Percentiles rank a stretch among this genome's conserved stretches.
Evolutionary conservation across 2,888 invertebrate genomes (phyloP).

Genomic region (Eupithecia vulgata): DNA sequence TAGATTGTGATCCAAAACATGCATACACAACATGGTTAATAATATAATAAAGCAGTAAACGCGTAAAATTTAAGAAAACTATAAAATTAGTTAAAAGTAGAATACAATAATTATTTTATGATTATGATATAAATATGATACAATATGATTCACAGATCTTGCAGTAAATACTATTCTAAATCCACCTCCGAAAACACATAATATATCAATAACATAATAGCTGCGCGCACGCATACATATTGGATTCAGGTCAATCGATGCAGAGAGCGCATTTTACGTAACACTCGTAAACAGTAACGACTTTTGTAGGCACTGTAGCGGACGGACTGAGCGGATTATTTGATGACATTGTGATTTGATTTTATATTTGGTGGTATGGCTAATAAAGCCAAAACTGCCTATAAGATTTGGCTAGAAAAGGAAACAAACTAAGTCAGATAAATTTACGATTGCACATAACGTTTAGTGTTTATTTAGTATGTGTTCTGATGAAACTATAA

Average conservation of each 20-base stretch:
- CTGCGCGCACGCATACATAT: conserved; percentile 29
- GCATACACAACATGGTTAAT: no score
- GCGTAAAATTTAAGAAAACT: no score
- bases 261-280: conserved; percentile 38
- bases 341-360: background rate
- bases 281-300: conserved; percentile 45
- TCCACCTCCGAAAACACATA: conserved; percentile 1
- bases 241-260: conserved; percentile 41
- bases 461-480: background rate
- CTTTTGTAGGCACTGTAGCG: conserved; percentile 19
- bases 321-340: background rate
- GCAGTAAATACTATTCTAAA: conserved; percentile 13
- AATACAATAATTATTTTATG: no score
- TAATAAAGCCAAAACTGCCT: background rate
- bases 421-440: background rate
- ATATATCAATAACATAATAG: conserved; percentile 29
- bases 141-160: background rate
- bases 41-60: no score
- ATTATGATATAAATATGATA: no score
- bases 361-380: background rate
- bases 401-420: background rate
- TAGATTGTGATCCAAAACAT: no score
- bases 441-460: background rate
- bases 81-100: no score
- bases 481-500: no score